phyloP scores from a whole-genome alignment of 2,888 invertebrate genomes.

The Thera britannica region DNA sequence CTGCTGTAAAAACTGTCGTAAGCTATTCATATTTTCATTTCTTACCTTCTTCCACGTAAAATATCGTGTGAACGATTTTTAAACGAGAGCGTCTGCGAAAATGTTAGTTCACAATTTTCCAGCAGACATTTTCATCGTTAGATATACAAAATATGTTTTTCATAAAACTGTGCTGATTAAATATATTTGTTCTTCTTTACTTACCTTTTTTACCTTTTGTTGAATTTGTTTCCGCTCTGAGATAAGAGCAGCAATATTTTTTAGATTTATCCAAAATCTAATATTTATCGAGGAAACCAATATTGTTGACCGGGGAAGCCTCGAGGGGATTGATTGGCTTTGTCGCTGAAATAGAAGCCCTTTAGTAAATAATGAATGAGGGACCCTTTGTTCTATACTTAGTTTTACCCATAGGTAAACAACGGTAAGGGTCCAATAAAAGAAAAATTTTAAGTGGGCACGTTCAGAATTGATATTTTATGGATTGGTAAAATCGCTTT shows the following conservation, averaged over 20 bases:
- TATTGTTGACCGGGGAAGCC: conserved; percentile 31
- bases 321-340: conserved; percentile 40
- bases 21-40: too few species aligned
- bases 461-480: neutral
- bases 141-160: too few species aligned
- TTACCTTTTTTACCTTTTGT: too few species aligned
- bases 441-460: neutral
- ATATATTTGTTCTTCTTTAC: too few species aligned
- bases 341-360: conserved; percentile 41
- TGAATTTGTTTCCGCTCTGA: neutral
- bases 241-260: neutral
- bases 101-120: too few species aligned
- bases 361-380: conserved; percentile 51
- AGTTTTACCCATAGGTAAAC: conserved; percentile 14
- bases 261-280: conserved; percentile 29
- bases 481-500: neutral
- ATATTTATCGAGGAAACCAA: conserved; percentile 38
- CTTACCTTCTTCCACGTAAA: too few species aligned
- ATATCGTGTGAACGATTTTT: too few species aligned
- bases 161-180: too few species aligned
- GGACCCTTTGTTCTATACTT: conserved; percentile 18
- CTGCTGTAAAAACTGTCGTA: too few species aligned
- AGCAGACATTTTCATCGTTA: too few species aligned
- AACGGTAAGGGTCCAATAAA: neutral
- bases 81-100: too few species aligned